These are phyloP conservation scores for Lagocephalus sceleratus DNA, from an alignment of 2,797 vertebrate genomes.

Conservation along the genomic window DNA sequence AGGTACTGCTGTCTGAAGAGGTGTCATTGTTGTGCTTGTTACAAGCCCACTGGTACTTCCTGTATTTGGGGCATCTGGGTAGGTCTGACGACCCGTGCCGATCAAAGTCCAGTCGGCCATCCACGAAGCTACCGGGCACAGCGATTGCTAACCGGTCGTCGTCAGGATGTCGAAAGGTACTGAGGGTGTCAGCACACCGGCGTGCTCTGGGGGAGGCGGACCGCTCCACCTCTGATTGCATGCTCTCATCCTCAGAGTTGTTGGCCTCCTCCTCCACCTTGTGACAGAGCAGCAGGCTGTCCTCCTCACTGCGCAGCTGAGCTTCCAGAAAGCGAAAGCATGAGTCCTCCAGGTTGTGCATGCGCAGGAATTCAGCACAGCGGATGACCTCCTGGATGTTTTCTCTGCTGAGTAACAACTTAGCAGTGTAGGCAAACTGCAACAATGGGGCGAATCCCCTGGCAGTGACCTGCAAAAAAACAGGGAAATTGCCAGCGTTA, in stretches of 20 bases:
- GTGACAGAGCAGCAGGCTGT: slow-evolving; percentile 84
- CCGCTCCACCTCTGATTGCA: slow-evolving; percentile 83
- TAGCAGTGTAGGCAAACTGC: slow-evolving; percentile 99
- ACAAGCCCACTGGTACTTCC: slow-evolving; percentile 98
- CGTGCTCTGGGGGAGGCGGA: slow-evolving; percentile 78
- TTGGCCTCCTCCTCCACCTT: slow-evolving; percentile 82
- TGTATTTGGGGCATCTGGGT: slow-evolving; percentile 95
- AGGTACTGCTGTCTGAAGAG: slow-evolving; percentile 95
- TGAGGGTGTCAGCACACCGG: slow-evolving; percentile 74
- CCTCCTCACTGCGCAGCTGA: slow-evolving; percentile 91
- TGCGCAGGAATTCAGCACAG: slow-evolving; percentile 96
- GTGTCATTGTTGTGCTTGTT: slow-evolving; percentile 96
- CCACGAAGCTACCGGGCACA: slow-evolving; percentile 78
- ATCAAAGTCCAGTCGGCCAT: slow-evolving; percentile 83
- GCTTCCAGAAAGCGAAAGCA: slow-evolving; percentile 99
- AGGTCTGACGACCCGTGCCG: slow-evolving; percentile 78
- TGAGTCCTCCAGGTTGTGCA: slow-evolving; percentile 99
- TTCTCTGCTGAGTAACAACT: slow-evolving; percentile 98
- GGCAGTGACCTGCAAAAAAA: slow-evolving; percentile 93
- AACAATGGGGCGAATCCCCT: slow-evolving; percentile 97
- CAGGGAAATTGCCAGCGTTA: slow-evolving; percentile 83
- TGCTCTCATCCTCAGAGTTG: slow-evolving; percentile 86
- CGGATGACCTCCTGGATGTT: slow-evolving; percentile 99
- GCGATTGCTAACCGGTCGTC: slow-evolving; percentile 76
- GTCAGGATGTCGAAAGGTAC: slow-evolving; percentile 79